Conservation (phyloP, 2,888 invertebrate species). For the Trachelus troglodyta region DNA sequence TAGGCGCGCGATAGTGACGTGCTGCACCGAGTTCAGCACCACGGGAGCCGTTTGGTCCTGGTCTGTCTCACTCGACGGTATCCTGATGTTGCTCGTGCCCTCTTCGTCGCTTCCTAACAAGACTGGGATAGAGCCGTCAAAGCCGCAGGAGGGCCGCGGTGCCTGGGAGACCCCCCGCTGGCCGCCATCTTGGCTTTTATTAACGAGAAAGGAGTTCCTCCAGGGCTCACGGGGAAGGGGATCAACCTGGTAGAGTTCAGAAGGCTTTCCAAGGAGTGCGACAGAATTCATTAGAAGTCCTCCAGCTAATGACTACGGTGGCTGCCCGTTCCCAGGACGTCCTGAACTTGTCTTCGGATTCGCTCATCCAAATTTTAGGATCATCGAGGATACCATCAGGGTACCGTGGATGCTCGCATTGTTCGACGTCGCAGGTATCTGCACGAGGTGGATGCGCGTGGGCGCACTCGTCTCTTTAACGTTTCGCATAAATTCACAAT, state of each 20-base stretch:
- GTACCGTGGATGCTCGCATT: not conserved
- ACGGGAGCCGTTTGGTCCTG: constrained; percentile 61
- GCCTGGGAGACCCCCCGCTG: constrained; percentile 62
- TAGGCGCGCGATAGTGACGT: constrained; percentile 64
- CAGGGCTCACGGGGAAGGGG: constrained; percentile 27
- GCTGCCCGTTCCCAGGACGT: constrained; percentile 33
- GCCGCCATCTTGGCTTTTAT: constrained; percentile 65
- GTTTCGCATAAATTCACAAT: constrained; percentile 50
- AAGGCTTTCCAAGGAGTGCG: constrained; percentile 38
- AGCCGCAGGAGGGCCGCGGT: constrained; percentile 62
- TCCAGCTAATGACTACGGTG: constrained; percentile 53
- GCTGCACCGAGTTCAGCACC: constrained; percentile 52
- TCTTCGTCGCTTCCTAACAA: constrained; percentile 51
- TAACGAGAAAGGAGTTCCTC: constrained; percentile 56
- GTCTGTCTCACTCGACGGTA: constrained; percentile 10
- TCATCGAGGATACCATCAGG: not conserved
- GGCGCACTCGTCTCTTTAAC: constrained; percentile 58
- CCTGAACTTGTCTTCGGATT: not conserved
- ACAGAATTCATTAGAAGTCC: constrained; percentile 57
- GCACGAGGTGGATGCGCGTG: constrained; percentile 30
- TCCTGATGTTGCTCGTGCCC: not conserved
- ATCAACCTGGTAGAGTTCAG: constrained; percentile 29
- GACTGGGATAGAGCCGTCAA: constrained; percentile 66
- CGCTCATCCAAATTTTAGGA: not conserved
- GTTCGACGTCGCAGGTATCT: not conserved